Evolutionary conservation across 2,888 invertebrate species (phyloP).

Genomic region (Dastarcus helophoroides): DNA sequence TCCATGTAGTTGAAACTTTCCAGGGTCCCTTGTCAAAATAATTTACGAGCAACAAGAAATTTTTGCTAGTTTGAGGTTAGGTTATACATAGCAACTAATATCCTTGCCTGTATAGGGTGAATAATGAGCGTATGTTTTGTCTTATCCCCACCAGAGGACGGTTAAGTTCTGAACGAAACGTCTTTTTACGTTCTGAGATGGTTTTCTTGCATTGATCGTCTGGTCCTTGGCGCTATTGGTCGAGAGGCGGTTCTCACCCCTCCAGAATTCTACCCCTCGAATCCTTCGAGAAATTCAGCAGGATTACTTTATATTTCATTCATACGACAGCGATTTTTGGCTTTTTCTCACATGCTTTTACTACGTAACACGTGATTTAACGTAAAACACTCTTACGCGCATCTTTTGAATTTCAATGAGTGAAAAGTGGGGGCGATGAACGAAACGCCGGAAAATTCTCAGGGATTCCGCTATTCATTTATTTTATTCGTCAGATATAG

Average conservation of each 20-base stretch:
- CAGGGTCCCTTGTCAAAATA: conserved; percentile 35
- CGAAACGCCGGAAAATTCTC: neutral
- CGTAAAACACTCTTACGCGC: conserved; percentile 22
- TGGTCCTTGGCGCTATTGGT: conserved; percentile 30
- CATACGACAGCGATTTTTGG: conserved; percentile 22
- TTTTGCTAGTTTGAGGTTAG: conserved; percentile 36
- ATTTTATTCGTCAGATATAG: neutral
- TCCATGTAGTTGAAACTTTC: conserved; percentile 20
- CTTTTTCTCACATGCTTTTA: conserved; percentile 23
- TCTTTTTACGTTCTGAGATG: conserved; percentile 40
- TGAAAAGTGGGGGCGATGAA: conserved; percentile 14
- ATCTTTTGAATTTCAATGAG: conserved; percentile 15
- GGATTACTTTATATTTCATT: conserved; percentile 23
- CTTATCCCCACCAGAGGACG: conserved; percentile 23
- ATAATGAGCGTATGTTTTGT: conserved; percentile 37
- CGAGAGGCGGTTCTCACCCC: conserved; percentile 34
- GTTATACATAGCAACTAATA: conserved; percentile 37
- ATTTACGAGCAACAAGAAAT: conserved; percentile 37
- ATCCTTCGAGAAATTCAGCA: conserved; percentile 15
- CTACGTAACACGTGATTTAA: conserved; percentile 26
- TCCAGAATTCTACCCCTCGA: conserved; percentile 24
- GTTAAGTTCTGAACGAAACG: conserved; percentile 35
- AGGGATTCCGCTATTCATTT: neutral
- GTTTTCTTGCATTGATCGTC: conserved; percentile 39
- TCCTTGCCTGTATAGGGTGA: conserved; percentile 35